Conservation (phyloP, 2,888 invertebrate genomes). For the Philhelius pedissequus region DNA sequence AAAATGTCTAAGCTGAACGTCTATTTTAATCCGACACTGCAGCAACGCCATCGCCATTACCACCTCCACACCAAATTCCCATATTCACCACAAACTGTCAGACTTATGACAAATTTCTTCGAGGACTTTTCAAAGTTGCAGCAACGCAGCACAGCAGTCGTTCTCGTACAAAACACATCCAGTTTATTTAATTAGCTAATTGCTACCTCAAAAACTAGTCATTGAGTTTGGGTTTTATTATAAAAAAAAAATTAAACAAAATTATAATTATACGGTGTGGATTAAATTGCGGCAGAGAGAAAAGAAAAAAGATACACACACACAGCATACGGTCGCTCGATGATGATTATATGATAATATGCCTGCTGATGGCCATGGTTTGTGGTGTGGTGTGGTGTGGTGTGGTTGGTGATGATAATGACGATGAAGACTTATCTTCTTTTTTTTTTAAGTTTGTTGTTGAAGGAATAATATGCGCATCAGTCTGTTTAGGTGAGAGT, state of each 20-base stretch:
- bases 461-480: neutral
- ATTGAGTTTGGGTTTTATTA: conserved; percentile 37
- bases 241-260: neutral
- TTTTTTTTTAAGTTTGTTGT: neutral
- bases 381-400: conserved; percentile 21
- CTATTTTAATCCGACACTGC: neutral
- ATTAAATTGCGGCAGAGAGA: conserved; percentile 24
- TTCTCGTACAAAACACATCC: neutral
- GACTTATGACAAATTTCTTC: conserved; percentile 38
- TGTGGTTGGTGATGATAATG: conserved; percentile 45
- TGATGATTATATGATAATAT: conserved; percentile 21
- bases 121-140: conserved; percentile 21
- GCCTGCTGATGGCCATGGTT: neutral
- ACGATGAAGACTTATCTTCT: neutral
- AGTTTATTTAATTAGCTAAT: conserved; percentile 68
- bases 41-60: neutral
- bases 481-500: conserved; percentile 17
- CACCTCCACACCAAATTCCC: conserved; percentile 4
- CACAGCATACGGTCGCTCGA: conserved; percentile 37
- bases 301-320: neutral
- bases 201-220: conserved; percentile 64
- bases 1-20: no score
- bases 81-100: neutral
- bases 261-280: conserved; percentile 57
- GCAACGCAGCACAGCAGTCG: neutral